Evolutionary conservation across 2,888 invertebrate genomes (phyloP), one percentile per base, ranked within the genome.

Genomic region (Volucella inanis): DNA sequence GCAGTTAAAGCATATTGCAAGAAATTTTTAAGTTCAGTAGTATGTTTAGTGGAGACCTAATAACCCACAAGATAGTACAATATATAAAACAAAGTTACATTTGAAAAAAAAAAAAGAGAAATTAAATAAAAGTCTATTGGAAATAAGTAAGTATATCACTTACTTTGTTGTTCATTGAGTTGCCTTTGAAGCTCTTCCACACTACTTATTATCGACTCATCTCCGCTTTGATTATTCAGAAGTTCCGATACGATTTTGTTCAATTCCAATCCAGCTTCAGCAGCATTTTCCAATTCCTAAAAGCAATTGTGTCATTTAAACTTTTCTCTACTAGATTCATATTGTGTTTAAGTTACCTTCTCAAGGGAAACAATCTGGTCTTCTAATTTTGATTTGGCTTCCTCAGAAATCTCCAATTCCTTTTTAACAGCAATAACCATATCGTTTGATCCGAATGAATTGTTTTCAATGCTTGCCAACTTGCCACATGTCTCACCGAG

Each of bases 221-320:
- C 94, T 1, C 95, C 94, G 84, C 94, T 94, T 86, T 96, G 96
- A 76, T 95, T 94, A 79, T 93, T 94, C 65, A 95, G 91, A 87
- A 95, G 93, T 88, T 95, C 95, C 0, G 94, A 93, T 41, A 95
- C 91, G 93, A 95, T 95, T 89, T 93, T 93, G 89, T 95, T 95
- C 62, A 95, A 90, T 91, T 97, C 97, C 87, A 97, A 92, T 54
- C 95, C 95, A 8, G 96, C 96, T 88, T 96, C 96, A 0, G 97
- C 96, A 0, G 96, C 96, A 89, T 94, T 95, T 91, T 97, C 97
- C 52, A 97, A 93, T 89, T 97, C 94, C 90, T 94, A 64, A 55
- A 47, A 78, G 61, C 57, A 67, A 38, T 8, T 0, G 39, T 22
- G 22, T 10, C 14, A 50, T 38, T 0, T 11, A 8, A 52, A 6